Base-by-base conservation (phyloP, 2,888 invertebrate genomes). In the Callyntrura sp. region DNA sequence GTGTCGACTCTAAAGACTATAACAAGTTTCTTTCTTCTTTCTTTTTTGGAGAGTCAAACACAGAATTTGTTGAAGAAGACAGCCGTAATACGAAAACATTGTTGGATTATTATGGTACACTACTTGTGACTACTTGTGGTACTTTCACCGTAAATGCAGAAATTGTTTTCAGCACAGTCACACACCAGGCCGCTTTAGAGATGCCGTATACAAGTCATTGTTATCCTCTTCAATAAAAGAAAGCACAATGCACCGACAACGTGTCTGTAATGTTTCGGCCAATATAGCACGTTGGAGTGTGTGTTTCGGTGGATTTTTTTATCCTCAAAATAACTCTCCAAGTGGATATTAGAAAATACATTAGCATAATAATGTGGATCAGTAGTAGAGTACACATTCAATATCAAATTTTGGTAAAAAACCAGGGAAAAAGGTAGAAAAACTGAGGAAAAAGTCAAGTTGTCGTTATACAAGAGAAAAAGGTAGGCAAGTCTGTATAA, bases 331-430 rank as follows among this genome's bases (percentile, higher is more conserved):
- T 45, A 45, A 45, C 45, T 28, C 68, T 70, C 20, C 17, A 70
- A 70, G 70, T 70, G 11, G 70, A 78, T 78, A 25, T 28, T 55
- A 55, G 25, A 55, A 35, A 78, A 28, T n/a, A 14, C 78, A 78
- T 78, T 78, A 78, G 55, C 78, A 78, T 78, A 78, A 25, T 78
- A 78, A 78, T 78, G 78, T 9, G 28, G 78, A 78, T 78, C 55
- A 25, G 55, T 17, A 51, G 51, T 51, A 45, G 70, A 45, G 51
- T 45, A 78, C 14, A 55, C 25, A 43, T 55, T 78, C 55, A 25
- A 51, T 28, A 76, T 48, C 25, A 25, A 17, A 25, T 78, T 78
- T 78, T 73, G 23, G 28, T 14, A 8, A 55, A 78, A 55, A 25
- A 55, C 51, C 55, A 35, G 35, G 25, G 25, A 55, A 55, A 76